Base-by-base conservation (phyloP, 2,113 vertebrate genomes). In the Calidris pugnax region DNA sequence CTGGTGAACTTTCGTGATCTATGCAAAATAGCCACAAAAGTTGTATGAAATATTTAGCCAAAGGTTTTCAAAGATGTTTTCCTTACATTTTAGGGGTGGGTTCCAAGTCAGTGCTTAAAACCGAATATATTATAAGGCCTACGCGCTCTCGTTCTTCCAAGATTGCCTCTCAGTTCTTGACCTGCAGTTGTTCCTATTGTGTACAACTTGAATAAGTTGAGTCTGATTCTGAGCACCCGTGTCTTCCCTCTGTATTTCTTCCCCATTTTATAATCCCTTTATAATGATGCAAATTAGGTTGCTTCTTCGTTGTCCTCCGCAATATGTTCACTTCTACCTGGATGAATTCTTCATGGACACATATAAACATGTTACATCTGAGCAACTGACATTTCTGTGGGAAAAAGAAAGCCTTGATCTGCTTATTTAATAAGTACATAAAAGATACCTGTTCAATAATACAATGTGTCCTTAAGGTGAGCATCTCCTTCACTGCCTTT, bases 401-500 rank as follows among this genome's bases (percentile, higher is more conserved):
- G 50, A 21, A 80, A 53, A 63, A 78, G 8, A 75, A 82, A 62
- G 13, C 10, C 33, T 32, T 88, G 79, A 30, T n/a, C 11, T 45
- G n/a, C 16, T 37, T 74, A n/a, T 32, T 56, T 10, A 85, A n/a
- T 53, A 45, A 92, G 62, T 32, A 56, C 47, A 33, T 47, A 93
- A 68, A 64, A 89, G 82, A 59, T 93, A 93, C 57, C 81, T 85
- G 27, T 53, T 81, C 73, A 84, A 50, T 56, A 89, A 87, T 73
- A 64, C 3, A 30, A 8, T 24, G 43, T 32, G 39, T 77, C 55
- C 95, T 94, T 97, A 80, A 95, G 84, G 59, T 83, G 24, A 74
- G 17, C 83, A 74, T 57, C 64, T 87, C 84, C 95, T 96, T 94
- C 89, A 80, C 88, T 95, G 85, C 80, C 83, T 93, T 94, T 93